Conservation (phyloP, 2,113 vertebrate species). For the Myiozetetes cayanensis region DNA sequence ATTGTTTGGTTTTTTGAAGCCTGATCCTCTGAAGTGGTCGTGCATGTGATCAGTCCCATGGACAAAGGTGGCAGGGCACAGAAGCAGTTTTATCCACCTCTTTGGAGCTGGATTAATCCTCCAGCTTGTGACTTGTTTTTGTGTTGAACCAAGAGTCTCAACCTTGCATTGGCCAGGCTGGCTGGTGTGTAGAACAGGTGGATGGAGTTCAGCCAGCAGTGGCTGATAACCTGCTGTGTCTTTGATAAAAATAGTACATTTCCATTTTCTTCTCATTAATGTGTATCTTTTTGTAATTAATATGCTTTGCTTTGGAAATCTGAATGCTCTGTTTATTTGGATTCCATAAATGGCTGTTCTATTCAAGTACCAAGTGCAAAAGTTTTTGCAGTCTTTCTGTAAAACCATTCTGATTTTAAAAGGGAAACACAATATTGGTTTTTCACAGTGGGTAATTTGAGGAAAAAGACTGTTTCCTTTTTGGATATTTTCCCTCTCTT, state of each 20-base stretch:
- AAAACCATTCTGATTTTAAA: not conserved
- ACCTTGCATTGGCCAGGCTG: not conserved
- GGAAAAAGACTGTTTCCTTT: not conserved
- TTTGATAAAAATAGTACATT: not conserved
- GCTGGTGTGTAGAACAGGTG: not conserved
- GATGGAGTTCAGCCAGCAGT: not conserved
- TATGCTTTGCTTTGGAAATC: not conserved
- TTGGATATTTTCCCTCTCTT: not conserved
- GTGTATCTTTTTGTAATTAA: not conserved
- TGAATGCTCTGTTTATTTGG: not conserved
- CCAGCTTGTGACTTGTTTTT: not conserved
- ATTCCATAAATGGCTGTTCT: not conserved
- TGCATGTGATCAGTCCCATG: not conserved
- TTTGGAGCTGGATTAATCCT: not conserved
- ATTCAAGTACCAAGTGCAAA: not conserved
- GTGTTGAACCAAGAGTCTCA: not conserved
- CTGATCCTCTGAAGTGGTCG: not conserved
- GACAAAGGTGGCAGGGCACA: not conserved
- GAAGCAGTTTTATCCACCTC: not conserved
- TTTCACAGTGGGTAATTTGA: not conserved
- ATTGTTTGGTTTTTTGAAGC: not conserved
- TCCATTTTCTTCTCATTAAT: not conserved
- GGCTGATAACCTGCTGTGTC: not conserved
- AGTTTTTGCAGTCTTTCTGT: not conserved
- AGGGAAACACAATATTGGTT: not conserved